phyloP scores from a whole-genome alignment of 2,888 invertebrate species.

The Tipula helvola region DNA sequence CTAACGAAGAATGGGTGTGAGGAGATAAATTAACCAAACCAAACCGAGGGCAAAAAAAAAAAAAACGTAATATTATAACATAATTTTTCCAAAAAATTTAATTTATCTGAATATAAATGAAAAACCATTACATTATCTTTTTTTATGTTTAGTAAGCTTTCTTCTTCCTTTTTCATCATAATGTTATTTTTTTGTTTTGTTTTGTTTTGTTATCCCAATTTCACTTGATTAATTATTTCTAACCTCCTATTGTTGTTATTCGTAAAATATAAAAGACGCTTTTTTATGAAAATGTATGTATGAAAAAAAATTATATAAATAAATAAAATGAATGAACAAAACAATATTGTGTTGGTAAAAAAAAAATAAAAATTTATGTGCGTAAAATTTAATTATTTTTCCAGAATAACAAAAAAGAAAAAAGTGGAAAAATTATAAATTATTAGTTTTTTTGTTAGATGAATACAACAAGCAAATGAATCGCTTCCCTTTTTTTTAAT shows the following conservation, averaged over 20 bases:
- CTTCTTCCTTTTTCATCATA: neutral
- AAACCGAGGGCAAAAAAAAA: neutral
- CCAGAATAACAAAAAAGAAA: neutral
- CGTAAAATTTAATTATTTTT: conserved; percentile 4
- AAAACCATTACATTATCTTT: neutral
- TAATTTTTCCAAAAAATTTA: neutral
- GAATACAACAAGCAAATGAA: neutral
- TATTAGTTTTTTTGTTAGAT: neutral
- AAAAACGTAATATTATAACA: neutral
- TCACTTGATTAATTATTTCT: neutral
- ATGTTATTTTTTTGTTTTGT: neutral
- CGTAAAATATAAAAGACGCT: neutral
- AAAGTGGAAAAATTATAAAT: neutral
- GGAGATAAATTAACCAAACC: neutral
- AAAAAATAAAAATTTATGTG: neutral
- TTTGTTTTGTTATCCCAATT: neutral
- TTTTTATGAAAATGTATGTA: neutral
- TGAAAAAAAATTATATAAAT: neutral
- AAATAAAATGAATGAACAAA: neutral
- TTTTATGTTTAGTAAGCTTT: neutral
- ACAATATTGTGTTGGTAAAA: neutral
- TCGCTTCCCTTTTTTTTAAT: neutral
- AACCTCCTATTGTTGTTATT: neutral
- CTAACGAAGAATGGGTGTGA: neutral
- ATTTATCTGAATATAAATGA: neutral